Base-by-base conservation (phyloP, 1,140 invertebrate species). In the Nebria ingens region DNA sequence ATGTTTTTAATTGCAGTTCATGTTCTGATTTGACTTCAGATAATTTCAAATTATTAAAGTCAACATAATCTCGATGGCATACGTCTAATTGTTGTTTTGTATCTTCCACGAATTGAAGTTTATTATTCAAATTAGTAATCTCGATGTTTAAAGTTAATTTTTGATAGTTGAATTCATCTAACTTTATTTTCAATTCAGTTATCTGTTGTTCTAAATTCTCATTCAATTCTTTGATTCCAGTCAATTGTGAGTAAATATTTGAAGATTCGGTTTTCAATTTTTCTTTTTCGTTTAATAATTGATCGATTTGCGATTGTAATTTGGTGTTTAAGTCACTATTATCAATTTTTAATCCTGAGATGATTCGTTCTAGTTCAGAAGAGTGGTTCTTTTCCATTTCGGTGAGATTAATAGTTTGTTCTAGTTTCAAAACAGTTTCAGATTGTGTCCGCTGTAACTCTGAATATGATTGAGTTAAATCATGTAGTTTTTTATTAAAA, bases 121-220 rank as follows among this genome's bases (percentile, higher is more conserved):
- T 45, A 12, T 45, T 17, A 9, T 34, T 34, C 25, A 34, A 34
- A 34, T 34, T 34, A 34, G 25, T 9, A 6, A 34, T 34, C n/a
- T 34, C 25, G n/a, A 9, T 34, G 25, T 34, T n/a, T n/a, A 6
- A 34, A 9, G 6, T n/a, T 34, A 9, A n/a, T 34, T 34, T 34
- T n/a, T 34, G 6, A 34, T 6, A 9, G 6, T 9, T n/a, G n/a
- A 9, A 34, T 34, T 34, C 25, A 34, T 34, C 25, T 34, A 34
- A 34, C n/a, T 34, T 34, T n/a, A n/a, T n/a, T n/a, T n/a, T n/a
- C n/a, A n/a, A n/a, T n/a, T n/a, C n/a, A n/a, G n/a, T n/a, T n/a
- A 34, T 2, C 15, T 55, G 29, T 56, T 52, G 15, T 51, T 21
- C 22, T 59, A 40, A 19, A 17, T 17, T 20, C n/a, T n/a, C n/a